Base-by-base conservation (phyloP, 2,797 vertebrate species). In the Pangasius djambal region DNA sequence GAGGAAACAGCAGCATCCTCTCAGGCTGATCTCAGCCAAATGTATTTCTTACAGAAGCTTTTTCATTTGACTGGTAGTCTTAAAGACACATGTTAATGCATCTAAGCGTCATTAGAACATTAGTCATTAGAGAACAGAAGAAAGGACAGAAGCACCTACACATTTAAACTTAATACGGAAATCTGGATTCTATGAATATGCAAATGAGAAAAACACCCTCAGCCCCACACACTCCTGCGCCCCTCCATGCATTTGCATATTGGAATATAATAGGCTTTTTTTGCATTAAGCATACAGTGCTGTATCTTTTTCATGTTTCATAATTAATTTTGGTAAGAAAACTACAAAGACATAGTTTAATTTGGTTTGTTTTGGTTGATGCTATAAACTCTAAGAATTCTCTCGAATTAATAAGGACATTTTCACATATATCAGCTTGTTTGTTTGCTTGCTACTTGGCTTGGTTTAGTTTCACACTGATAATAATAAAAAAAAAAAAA, bases 111-210 rank as follows among this genome's bases (percentile, higher is more conserved):
- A n/a, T n/a, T n/a, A n/a, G n/a, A n/a, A n/a, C n/a, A n/a, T n/a
- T n/a, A n/a, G 31, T 74, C 22, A 57, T 37, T 74, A 72, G 1
- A 40, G 28, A 74, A 59, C 22, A 40, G 18, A 34, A 12, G 22
- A 40, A 44, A 0, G 28, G 40, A 34, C 7, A 22, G 4, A 48
- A 44, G 57, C 83, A 69, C 63, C 63, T 85, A 34, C 63, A 69
- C 6, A 6, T 48, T 83, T 44, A 50, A 65, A n/a, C 6, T 31
- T 67, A 44, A 61, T 25, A 82, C 50, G 25, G 6, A 84, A 84
- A 84, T 28, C 82, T 84, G 28, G 40, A 83, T 4, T 84, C 13
- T 48, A 50, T 67, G 61, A 67, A 84, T 67, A 84, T 67, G 61
- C 61, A 84, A 67, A 84, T 67, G 28, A 67, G 34, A 50, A 65